These are phyloP conservation scores for Mactromeris polynyma DNA, from an alignment of 2,888 invertebrate genomes.

Conservation along the genomic window DNA sequence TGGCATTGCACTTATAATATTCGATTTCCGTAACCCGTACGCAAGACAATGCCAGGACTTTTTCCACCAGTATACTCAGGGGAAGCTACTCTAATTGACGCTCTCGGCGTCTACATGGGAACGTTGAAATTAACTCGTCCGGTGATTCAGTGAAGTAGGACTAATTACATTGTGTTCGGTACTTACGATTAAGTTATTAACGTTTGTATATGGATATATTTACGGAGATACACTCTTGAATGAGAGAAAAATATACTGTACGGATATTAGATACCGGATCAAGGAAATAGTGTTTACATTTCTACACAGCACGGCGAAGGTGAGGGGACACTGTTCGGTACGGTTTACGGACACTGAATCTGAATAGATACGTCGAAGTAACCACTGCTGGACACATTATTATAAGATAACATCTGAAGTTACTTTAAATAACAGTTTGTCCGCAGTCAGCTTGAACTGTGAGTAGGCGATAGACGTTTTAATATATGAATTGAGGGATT, in stretches of 20 bases:
- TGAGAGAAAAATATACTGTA: neutral
- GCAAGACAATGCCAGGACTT: no score
- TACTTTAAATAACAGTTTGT: neutral
- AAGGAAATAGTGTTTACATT: constrained; percentile 4
- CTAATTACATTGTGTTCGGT: neutral
- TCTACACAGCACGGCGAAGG: neutral
- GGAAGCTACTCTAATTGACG: neutral
- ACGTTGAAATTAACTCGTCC: neutral
- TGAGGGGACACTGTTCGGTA: neutral
- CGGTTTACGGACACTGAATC: neutral
- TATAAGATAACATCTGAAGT: neutral
- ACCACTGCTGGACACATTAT: no score
- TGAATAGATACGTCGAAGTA: no score
- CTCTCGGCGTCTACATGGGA: neutral
- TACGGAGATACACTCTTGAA: neutral
- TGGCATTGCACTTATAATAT: no score
- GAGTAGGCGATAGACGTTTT: neutral
- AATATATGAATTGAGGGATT: neutral
- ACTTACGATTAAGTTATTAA: neutral
- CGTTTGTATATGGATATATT: neutral
- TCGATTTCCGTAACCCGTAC: no score
- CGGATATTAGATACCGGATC: neutral
- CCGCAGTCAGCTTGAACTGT: neutral
- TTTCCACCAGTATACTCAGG: neutral
- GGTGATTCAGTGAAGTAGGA: neutral